Base-by-base conservation (phyloP, 2,888 invertebrate species). In the Brachypalpus laphriformis region DNA sequence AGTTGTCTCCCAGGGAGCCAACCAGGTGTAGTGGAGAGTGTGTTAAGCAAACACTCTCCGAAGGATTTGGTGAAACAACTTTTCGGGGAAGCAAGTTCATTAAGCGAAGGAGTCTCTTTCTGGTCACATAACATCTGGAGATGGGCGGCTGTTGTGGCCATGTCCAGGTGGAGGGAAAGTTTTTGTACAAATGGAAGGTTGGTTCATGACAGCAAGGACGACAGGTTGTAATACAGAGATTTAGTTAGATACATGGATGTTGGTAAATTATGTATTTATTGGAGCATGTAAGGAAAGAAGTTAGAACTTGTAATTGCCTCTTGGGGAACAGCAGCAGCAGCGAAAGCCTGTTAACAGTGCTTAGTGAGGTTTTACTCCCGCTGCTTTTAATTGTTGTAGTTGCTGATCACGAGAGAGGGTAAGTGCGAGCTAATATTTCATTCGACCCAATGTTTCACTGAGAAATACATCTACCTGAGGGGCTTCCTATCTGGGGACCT, bases 1-100 rank as follows among this genome's bases (percentile, higher is more conserved):
- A 76, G 42, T 63, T 70, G 34, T 68, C 70, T 71, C 76, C 37
- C 28, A 65, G 57, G 40, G 56, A 70, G 28, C 6, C 51, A 54
- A 42, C 31, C 16, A 9, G 11, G 74, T 66, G 25, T 63, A 68
- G 72, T 68, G 78, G n/a, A 45, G 51, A 66, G 51, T 70, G 57
- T 75, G 54, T 25, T 45, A 14, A 14, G 37, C 61, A 75, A 75
- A 70, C 42, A 63, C 76, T 85, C 75, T 75, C 22, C 8, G 37
- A 70, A 85, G 70, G 70, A 75, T 85, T 85, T 71, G 45, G 25
- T n/a, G 63, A 56, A 51, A 65, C 22, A 83, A 83, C 51, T 85
- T 83, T 83, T 75, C 51, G 51, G 37, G 9, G 9, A 65, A 45
- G 63, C 40, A 3, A 80, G 70, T 85, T 85, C 83, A 85, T 80